Conservation (phyloP, 2,113 vertebrate species). For the Bostrychus sinensis region DNA sequence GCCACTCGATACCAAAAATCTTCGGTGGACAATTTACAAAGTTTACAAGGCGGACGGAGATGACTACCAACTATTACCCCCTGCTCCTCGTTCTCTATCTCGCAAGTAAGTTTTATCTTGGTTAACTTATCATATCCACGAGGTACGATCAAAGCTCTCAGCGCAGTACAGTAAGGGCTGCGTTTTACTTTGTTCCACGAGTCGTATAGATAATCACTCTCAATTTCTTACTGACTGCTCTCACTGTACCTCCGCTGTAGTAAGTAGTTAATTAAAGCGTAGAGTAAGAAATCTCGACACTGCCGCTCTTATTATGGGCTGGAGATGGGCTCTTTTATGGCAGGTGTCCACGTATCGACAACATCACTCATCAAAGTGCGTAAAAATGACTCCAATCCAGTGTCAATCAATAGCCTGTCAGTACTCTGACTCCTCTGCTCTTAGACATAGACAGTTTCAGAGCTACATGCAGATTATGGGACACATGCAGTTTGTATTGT, state of each 20-base stretch:
- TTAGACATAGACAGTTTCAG: neutral
- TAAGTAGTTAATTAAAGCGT: neutral
- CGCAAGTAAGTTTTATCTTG: conserved; percentile 51
- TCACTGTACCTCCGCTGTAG: neutral
- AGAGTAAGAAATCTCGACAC: neutral
- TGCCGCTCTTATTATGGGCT: neutral
- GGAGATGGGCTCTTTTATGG: neutral
- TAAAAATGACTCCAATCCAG: neutral
- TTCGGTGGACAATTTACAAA: conserved; percentile 6
- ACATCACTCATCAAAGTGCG: neutral
- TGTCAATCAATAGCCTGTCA: neutral
- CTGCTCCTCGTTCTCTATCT: conserved; percentile 51
- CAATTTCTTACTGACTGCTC: too few species aligned
- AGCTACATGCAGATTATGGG: neutral
- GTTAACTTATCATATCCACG: too few species aligned
- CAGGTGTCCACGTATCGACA: neutral
- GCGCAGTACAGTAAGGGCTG: too few species aligned
- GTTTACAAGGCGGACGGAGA: conserved; percentile 33
- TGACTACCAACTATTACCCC: conserved; percentile 37
- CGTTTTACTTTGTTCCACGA: too few species aligned
- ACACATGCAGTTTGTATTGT: too few species aligned
- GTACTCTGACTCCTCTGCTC: neutral
- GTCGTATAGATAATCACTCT: too few species aligned
- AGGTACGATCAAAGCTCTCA: too few species aligned
- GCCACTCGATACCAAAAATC: neutral